Base-by-base conservation (phyloP, 1,140 invertebrate species). In the Harlomillsia oculata region DNA sequence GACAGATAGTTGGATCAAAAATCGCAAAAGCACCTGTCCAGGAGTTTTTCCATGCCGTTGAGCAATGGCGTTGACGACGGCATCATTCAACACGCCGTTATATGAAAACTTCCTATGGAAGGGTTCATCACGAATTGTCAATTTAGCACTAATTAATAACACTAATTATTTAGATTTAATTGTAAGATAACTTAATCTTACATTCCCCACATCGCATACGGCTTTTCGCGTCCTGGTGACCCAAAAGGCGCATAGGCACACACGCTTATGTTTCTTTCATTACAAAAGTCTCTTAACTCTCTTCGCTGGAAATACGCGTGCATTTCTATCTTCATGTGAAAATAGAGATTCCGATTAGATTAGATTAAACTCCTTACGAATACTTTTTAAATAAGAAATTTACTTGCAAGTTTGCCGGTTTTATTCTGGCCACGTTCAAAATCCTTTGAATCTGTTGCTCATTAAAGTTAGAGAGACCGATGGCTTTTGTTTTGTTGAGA, bases 171-270 rank as follows among this genome's bases (percentile, higher is more conserved):
- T 43, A 40, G 23, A 43, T 20, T 3, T 3, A 11, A 20, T 11
- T 46, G 18, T 14, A 11, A 2, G 18, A n/a, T 29, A 46, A 18
- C 11, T 4, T 21, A 21, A 21, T 21, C 39, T 21, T n/a, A 41
- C 39, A n/a, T 0, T 21, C 16, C 39, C 13, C 16, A 16, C 1
- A 9, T 41, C 8, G n/a, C 2, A 20, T n/a, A 18, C 2, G 14
- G 3, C 0, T 16, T 23, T 41, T 41, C 25, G 21, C 13, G 13
- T 18, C 39, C 84, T 56, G 79, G 81, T 2, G 82, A 82, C 1
- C 84, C 89, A 3, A 95, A 69, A 1, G 89, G 87, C 18, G 84
- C 82, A 67, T 93, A 94, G 0, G 85, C 88, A 20, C 50, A 52
- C 13, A 40, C 14, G 3, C 23, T 64, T 21, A 77, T 72, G 11